Percentiles rank a stretch among this genome's conserved stretches.
These are phyloP conservation scores for Drosophila miranda DNA, from an alignment of 1,140 invertebrate genomes.

Conservation along the genomic window DNA sequence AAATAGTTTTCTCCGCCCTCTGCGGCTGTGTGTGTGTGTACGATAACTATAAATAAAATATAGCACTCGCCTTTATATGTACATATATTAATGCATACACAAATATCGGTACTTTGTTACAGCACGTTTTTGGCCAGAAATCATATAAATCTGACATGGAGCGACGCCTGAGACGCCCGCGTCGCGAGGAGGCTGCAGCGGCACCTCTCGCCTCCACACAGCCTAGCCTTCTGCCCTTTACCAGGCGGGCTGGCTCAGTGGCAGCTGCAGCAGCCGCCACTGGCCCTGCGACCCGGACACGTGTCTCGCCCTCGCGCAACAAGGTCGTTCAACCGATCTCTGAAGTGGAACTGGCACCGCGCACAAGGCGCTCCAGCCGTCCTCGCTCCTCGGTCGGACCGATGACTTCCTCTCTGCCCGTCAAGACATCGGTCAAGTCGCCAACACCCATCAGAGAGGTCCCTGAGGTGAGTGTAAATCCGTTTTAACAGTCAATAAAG, in stretches of 20 bases:
- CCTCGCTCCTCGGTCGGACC: slow-evolving; percentile 53
- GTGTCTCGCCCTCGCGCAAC: slow-evolving; percentile 62
- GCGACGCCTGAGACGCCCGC: slow-evolving; percentile 61
- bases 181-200: slow-evolving; percentile 52
- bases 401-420: slow-evolving; percentile 9
- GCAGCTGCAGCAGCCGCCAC: not conserved
- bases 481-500: not conserved
- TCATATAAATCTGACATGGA: slow-evolving; percentile 55
- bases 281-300: slow-evolving; percentile 46
- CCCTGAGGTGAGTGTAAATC: slow-evolving; percentile 47
- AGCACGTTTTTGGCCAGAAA: slow-evolving; percentile 23
- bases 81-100: slow-evolving; percentile 19
- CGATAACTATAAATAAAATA: slow-evolving; percentile 70
- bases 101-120: slow-evolving; percentile 31
- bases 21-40: slow-evolving; percentile 26
- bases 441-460: slow-evolving; percentile 68
- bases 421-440: slow-evolving; percentile 42
- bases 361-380: slow-evolving; percentile 67
- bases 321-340: slow-evolving; percentile 23
- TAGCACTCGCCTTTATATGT: slow-evolving; percentile 34
- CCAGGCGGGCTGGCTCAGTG: slow-evolving; percentile 26
- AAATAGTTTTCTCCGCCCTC: slow-evolving; percentile 1
- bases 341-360: slow-evolving; percentile 20
- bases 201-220: slow-evolving; percentile 22
- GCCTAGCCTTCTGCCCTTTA: slow-evolving; percentile 29